phyloP scores from a whole-genome alignment of 2,797 vertebrate species.

The Pangasius sanitwongsei region DNA sequence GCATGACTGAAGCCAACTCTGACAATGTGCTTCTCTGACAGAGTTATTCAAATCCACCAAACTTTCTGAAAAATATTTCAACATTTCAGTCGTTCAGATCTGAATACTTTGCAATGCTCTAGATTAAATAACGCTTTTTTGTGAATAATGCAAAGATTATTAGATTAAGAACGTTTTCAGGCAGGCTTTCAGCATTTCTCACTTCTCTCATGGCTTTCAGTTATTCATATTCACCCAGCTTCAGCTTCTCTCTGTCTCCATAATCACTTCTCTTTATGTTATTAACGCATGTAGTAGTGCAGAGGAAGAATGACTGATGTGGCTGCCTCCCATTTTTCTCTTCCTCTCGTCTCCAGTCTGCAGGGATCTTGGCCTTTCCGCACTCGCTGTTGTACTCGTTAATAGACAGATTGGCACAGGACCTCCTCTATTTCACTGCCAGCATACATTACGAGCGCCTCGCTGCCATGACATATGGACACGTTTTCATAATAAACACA shows the following conservation, averaged over 20 bases:
- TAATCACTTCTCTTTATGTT: background rate
- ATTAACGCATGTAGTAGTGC: background rate
- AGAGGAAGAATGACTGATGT: conserved; percentile 18
- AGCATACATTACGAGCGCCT: conserved; percentile 20
- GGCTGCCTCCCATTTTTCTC: background rate
- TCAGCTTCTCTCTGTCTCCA: background rate
- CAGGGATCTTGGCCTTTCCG: background rate
- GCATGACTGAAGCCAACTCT: background rate
- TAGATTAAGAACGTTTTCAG: background rate
- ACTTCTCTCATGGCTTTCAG: background rate
- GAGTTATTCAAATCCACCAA: background rate
- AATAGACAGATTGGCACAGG: background rate
- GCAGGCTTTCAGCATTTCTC: background rate
- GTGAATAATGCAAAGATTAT: background rate
- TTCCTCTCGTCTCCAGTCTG: background rate
- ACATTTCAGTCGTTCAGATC: too few species aligned
- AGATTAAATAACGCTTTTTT: background rate
- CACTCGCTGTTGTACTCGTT: background rate
- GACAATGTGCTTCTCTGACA: background rate
- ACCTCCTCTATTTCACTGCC: conserved; percentile 28
- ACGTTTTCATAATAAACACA: background rate
- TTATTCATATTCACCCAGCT: background rate
- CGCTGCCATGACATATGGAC: conserved; percentile 40
- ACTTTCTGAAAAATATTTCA: background rate
- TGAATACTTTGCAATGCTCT: too few species aligned